These are phyloP conservation scores for Pleuronectes platessa DNA, from an alignment of 2,113 vertebrate species.

Conservation along the genomic window DNA sequence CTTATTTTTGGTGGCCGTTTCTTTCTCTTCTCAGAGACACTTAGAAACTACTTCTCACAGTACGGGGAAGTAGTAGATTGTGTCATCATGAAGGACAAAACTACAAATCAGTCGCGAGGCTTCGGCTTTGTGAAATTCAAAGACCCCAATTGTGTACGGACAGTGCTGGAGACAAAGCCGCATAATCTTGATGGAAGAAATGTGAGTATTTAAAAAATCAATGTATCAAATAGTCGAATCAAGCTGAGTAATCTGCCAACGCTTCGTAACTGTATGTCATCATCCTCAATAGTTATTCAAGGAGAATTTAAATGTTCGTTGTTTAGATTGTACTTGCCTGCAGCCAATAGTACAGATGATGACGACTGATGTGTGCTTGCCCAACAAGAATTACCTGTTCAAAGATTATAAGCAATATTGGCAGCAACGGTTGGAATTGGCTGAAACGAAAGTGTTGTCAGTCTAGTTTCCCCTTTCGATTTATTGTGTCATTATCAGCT, in stretches of 20 bases:
- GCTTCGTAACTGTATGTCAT: constrained; percentile 23
- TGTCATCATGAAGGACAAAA: constrained; percentile 99
- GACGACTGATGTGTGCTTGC: constrained; percentile 24
- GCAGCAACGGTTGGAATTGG: not conserved
- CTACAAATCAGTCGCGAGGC: constrained; percentile 98
- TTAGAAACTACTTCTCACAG: constrained; percentile 98
- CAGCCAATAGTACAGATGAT: constrained; percentile 13
- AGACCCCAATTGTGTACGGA: constrained; percentile 98
- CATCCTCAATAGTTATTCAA: constrained; percentile 31
- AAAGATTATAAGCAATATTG: constrained; percentile 33
- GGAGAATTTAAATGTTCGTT: constrained; percentile 20
- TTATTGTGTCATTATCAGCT: constrained; percentile 4
- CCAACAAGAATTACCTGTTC: constrained; percentile 50
- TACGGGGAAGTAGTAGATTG: constrained; percentile 99
- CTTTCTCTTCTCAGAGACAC: constrained; percentile 87
- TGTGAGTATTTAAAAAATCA: constrained; percentile 84
- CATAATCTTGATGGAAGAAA: constrained; percentile 98
- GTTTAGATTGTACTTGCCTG: constrained; percentile 27
- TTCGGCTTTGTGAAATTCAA: constrained; percentile 99
- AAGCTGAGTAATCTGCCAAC: constrained; percentile 24
- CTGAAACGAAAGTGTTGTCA: constrained; percentile 6
- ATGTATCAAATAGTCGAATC: constrained; percentile 47
- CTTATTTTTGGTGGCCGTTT: constrained; percentile 12
- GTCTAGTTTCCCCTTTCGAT: not conserved
- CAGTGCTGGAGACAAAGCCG: constrained; percentile 97